Conservation (phyloP, 2,113 vertebrate genomes). For the Sardina pilchardus region DNA sequence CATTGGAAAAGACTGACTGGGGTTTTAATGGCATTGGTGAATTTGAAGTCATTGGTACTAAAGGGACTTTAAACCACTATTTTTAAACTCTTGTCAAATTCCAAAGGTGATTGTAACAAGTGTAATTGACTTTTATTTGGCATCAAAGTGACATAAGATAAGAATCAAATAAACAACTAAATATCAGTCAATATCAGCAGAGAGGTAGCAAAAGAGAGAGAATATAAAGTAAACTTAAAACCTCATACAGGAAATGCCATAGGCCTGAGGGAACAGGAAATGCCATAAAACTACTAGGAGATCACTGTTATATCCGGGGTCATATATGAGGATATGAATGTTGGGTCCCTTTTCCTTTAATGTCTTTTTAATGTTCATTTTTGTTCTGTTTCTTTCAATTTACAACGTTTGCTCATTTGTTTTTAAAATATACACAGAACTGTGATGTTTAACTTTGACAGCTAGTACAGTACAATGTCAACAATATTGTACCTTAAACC, state of each 20-base stretch:
- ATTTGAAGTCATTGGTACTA: background rate
- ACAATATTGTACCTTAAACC: conserved; percentile 50
- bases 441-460: conserved; percentile 51
- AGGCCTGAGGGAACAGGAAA: conserved; percentile 41
- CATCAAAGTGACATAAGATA: background rate
- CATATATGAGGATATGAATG: conserved; percentile 54
- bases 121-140: background rate
- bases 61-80: background rate
- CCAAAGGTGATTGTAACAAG: background rate
- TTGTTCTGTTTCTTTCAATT: conserved; percentile 47
- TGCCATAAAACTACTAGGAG: conserved; percentile 37
- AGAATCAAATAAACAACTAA: background rate
- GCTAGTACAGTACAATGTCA: conserved; percentile 49
- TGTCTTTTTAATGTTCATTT: conserved; percentile 46
- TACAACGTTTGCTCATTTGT: conserved; percentile 19
- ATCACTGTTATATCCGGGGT: conserved; percentile 36
- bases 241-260: conserved; percentile 27
- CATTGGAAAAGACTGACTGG: background rate
- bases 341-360: conserved; percentile 40
- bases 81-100: background rate
- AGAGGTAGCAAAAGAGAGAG: conserved; percentile 63
- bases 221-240: conserved; percentile 47
- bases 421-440: conserved; percentile 14
- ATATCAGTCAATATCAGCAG: conserved; percentile 14
- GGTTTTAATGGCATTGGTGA: background rate